Percentiles rank a stretch among this genome's conserved stretches.
phyloP scores from a whole-genome alignment of 2,888 invertebrate species.

The Melangyna quadrimaculata region DNA sequence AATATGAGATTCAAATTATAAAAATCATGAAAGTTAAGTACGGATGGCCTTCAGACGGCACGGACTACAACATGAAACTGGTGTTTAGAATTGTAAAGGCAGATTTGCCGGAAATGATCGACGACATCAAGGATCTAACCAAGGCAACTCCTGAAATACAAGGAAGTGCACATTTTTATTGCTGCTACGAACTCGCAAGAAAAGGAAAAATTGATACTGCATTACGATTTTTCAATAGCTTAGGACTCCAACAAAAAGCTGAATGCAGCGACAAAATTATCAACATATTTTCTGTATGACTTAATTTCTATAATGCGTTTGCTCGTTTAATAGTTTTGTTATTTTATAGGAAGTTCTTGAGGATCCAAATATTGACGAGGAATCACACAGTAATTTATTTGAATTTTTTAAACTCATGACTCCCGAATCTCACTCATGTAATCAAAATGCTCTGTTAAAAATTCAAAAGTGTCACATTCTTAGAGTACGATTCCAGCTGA shows the following conservation, averaged over 20 bases:
- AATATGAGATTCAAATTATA: constrained; percentile 80
- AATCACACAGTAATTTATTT: constrained; percentile 75
- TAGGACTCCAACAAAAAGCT: constrained; percentile 73
- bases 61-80: constrained; percentile 77
- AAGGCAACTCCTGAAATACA: constrained; percentile 78
- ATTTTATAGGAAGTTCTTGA: constrained; percentile 72
- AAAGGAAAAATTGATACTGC: constrained; percentile 78
- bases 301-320: too few species aligned
- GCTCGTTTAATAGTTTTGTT: too few species aligned
- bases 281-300: constrained; percentile 75
- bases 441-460: constrained; percentile 73
- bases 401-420: constrained; percentile 78
- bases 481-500: constrained; percentile 74
- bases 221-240: constrained; percentile 76
- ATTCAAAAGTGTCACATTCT: constrained; percentile 76
- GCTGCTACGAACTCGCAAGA: constrained; percentile 78
- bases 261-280: constrained; percentile 75
- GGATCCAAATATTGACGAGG: constrained; percentile 39
- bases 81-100: constrained; percentile 79
- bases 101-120: constrained; percentile 78
- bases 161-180: constrained; percentile 78
- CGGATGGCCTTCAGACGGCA: constrained; percentile 78
- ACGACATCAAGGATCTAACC: constrained; percentile 77
- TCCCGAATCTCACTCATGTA: constrained; percentile 69
- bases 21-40: constrained; percentile 81